Conservation (phyloP, 2,888 invertebrate genomes). For the Strigamia transsilvanica region DNA sequence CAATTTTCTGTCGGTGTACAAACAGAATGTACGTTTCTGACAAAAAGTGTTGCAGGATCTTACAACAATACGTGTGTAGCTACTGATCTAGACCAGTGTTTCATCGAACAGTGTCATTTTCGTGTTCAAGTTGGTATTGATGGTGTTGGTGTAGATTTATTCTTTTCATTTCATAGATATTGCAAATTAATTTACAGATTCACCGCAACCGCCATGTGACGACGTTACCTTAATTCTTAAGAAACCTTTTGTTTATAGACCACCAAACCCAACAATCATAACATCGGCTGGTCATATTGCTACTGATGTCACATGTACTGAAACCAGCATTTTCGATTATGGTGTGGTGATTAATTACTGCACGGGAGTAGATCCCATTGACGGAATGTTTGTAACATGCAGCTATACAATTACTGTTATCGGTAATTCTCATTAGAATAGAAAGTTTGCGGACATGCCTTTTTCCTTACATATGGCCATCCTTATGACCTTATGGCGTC, state of each 20-base stretch:
- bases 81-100: neutral
- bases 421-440: neutral
- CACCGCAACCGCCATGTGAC: no score
- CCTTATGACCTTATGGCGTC: no score
- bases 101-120: neutral
- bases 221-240: no score
- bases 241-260: no score
- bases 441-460: no score
- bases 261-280: neutral
- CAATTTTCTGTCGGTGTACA: neutral
- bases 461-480: no score
- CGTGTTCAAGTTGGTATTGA: neutral
- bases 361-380: neutral
- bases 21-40: neutral
- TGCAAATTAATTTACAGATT: no score
- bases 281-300: neutral
- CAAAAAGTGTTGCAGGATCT: neutral
- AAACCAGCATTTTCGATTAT: neutral
- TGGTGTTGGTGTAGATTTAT: no score
- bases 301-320: constrained; percentile 1
- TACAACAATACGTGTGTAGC: constrained; percentile 7
- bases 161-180: no score
- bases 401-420: neutral
- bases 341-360: constrained; percentile 9
- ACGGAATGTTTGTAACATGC: neutral